These are phyloP conservation scores for Orchesella cincta DNA, from an alignment of 1,140 invertebrate species.

Conservation along the genomic window DNA sequence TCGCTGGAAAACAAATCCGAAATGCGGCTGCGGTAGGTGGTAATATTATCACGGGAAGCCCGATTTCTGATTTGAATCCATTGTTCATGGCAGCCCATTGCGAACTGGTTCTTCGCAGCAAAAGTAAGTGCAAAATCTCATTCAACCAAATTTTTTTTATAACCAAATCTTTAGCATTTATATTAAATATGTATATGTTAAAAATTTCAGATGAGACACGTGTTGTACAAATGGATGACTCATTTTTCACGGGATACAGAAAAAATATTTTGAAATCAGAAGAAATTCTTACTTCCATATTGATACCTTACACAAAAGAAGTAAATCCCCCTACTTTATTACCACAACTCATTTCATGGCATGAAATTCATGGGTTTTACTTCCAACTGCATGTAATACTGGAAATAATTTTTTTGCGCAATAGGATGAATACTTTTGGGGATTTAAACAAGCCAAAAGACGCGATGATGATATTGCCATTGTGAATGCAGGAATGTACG, in stretches of 20 bases:
- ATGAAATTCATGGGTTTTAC: background rate
- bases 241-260: constrained; percentile 86
- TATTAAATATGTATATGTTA: constrained; percentile 3
- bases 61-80: constrained; percentile 93
- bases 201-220: constrained; percentile 58
- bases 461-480: constrained; percentile 95
- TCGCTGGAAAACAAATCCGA: constrained; percentile 88
- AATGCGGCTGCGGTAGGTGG: constrained; percentile 70
- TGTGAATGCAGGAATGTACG: constrained; percentile 81
- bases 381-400: constrained; percentile 52
- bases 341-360: no score
- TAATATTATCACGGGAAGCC: constrained; percentile 92
- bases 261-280: constrained; percentile 72
- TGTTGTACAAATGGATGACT: constrained; percentile 72
- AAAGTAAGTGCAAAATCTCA: constrained; percentile 56
- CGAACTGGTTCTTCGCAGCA: constrained; percentile 61
- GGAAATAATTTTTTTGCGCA: no score
- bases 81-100: constrained; percentile 78
- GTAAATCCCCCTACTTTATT: no score
- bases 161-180: background rate
- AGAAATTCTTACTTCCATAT: constrained; percentile 78
- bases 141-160: background rate
- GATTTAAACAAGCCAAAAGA: constrained; percentile 88
- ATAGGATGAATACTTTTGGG: constrained; percentile 78
- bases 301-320: constrained; percentile 65